These are phyloP conservation scores for Sardinella longiceps DNA, from an alignment of 2,797 vertebrate genomes.

Conservation along the genomic window DNA sequence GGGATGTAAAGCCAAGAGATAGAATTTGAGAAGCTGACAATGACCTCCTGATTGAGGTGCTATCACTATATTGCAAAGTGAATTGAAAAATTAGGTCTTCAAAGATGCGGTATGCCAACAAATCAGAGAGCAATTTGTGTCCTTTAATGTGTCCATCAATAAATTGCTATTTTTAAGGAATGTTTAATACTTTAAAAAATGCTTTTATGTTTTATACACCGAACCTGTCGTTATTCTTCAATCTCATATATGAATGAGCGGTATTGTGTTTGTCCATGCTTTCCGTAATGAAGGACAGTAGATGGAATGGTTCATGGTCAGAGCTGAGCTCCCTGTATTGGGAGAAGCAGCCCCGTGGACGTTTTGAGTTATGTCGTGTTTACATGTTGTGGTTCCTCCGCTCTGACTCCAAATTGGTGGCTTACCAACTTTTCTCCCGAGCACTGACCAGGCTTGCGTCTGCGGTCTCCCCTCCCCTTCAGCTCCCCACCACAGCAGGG, in stretches of 20 bases:
- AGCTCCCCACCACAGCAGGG: conserved; percentile 33
- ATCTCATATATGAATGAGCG: background rate
- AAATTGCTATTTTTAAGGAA: background rate
- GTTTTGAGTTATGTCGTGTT: conserved; percentile 57
- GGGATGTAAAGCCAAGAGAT: background rate
- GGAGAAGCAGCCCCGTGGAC: conserved; percentile 28
- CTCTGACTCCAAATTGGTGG: conserved; percentile 62
- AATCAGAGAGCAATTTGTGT: background rate
- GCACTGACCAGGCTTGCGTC: conserved; percentile 59
- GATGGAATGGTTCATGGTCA: background rate
- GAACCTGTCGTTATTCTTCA: background rate
- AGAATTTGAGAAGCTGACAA: too few relatives aligned
- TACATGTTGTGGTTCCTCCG: conserved; percentile 56
- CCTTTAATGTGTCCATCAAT: background rate
- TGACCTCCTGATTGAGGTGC: background rate
- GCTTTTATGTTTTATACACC: background rate
- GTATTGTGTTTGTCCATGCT: background rate
- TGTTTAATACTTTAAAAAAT: background rate
- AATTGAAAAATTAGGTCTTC: background rate
- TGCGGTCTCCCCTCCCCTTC: conserved; percentile 49
- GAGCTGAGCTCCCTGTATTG: background rate
- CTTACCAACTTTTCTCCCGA: conserved; percentile 52
- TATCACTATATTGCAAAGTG: background rate
- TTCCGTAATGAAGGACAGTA: background rate
- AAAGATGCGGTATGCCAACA: background rate